Conservation (phyloP, 2,113 vertebrate species). For the Hippolais icterina region DNA sequence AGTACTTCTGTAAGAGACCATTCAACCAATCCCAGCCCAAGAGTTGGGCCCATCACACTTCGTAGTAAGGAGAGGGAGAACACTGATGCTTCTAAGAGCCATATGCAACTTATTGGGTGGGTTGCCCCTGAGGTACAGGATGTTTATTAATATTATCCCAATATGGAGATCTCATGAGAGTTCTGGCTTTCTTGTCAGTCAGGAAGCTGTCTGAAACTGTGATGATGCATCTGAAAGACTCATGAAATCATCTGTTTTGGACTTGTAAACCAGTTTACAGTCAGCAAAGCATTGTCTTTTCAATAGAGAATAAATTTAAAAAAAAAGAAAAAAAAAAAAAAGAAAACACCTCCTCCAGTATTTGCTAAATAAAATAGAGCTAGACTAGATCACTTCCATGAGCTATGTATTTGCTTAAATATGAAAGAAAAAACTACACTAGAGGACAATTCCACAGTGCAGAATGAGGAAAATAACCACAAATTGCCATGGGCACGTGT, state of each 20-base stretch:
- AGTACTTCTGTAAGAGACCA: neutral
- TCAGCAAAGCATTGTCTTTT: neutral
- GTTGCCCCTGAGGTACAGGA: neutral
- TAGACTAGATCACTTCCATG: neutral
- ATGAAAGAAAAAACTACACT: neutral
- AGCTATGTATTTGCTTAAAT: neutral
- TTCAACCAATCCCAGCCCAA: neutral
- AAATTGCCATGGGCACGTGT: neutral
- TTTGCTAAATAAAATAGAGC: neutral
- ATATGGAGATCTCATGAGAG: neutral
- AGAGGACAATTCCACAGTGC: neutral
- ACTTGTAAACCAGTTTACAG: neutral
- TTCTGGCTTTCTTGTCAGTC: neutral
- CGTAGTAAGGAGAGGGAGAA: neutral
- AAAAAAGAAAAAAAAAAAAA: neutral
- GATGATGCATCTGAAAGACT: neutral
- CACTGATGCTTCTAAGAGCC: neutral
- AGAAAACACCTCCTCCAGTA: neutral
- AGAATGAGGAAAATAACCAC: neutral
- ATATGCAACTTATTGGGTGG: neutral
- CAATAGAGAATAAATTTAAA: neutral
- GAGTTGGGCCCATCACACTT: neutral
- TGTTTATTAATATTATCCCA: neutral
- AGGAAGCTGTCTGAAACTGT: neutral
- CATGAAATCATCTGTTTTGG: neutral